Evolutionary conservation across 2,113 vertebrate species (phyloP).

Genomic region (Alces alces): DNA sequence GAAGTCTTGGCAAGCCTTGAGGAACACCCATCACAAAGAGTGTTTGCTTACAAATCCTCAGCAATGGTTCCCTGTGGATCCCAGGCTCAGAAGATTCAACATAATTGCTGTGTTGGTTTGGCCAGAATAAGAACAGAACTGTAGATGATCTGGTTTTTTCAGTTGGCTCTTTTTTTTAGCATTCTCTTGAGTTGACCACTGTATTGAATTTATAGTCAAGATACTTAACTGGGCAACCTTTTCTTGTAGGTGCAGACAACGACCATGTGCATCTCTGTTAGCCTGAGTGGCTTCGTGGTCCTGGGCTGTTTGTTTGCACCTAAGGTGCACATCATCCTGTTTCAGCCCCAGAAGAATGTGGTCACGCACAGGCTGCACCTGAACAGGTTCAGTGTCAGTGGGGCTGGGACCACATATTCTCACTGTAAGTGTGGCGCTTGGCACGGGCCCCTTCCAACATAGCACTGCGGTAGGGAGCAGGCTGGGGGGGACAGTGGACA

Average conservation of each 20-base stretch:
- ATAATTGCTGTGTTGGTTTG: not conserved
- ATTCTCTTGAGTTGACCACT: not conserved
- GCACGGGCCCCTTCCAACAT: not conserved
- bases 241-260: constrained; percentile 94
- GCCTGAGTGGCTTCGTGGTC: constrained; percentile 97
- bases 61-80: constrained; percentile 3
- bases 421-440: constrained; percentile 86
- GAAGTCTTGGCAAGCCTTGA: constrained; percentile 9
- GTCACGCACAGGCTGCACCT: constrained; percentile 95
- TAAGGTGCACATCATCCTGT: constrained; percentile 98
- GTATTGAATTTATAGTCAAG: not conserved
- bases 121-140: not conserved
- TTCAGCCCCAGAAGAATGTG: constrained; percentile 99
- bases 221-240: constrained; percentile 23
- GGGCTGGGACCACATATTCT: constrained; percentile 91
- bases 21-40: not conserved
- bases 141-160: not conserved
- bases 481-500: not conserved
- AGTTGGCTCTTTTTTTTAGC: not conserved
- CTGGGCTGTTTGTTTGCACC: constrained; percentile 97
- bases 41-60: constrained; percentile 1
- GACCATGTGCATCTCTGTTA: constrained; percentile 99
- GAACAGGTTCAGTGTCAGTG: constrained; percentile 97
- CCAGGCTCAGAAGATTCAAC: not conserved
- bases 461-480: not conserved